phyloP scores from a whole-genome alignment of 2,888 invertebrate species.

The Sabatieria punctata region DNA sequence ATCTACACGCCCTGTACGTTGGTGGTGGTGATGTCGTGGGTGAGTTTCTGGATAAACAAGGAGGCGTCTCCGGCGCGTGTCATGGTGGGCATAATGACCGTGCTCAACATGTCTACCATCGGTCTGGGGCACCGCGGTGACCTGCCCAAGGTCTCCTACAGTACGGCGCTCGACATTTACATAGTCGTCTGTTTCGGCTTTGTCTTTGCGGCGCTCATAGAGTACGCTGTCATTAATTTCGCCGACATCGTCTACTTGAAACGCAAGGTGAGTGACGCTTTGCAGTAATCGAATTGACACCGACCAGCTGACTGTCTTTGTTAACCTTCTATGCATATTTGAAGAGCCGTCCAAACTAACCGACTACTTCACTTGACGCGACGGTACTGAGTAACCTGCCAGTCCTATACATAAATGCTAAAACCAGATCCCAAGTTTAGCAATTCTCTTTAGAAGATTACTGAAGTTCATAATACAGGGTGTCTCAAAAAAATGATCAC shows the following conservation, averaged over 20 bases:
- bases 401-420: no score
- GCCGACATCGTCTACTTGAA: constrained; percentile 21
- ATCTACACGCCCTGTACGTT: constrained; percentile 41
- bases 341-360: no score
- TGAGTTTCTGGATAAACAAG: constrained; percentile 43
- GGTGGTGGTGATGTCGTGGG: constrained; percentile 46
- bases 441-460: no score
- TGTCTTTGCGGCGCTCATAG: constrained; percentile 20
- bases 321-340: no score
- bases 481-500: no score
- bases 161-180: constrained; percentile 67
- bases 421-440: no score
- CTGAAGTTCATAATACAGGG: no score
- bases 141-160: constrained; percentile 64
- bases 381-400: no score
- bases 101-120: constrained; percentile 64
- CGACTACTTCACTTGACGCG: no score
- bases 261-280: no score
- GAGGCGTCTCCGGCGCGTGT: constrained; percentile 68
- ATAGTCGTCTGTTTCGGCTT: constrained; percentile 42
- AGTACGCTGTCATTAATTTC: constrained; percentile 23
- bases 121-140: constrained; percentile 53
- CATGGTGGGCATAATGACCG: constrained; percentile 61
- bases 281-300: no score
- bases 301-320: no score